Evolutionary conservation across 2,797 vertebrate species (phyloP).

Genomic region (Adrianichthys oophorus): DNA sequence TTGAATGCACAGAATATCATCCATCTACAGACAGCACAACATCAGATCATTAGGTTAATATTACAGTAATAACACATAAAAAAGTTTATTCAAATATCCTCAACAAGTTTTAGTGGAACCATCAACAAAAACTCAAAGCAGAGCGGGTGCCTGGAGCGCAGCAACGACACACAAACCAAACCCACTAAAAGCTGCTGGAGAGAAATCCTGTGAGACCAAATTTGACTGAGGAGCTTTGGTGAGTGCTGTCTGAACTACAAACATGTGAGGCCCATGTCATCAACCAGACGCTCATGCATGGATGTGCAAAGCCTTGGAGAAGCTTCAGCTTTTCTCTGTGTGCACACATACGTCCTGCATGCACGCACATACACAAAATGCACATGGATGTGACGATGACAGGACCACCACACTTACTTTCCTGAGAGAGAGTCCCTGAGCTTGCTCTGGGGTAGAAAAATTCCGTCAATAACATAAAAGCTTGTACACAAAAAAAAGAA

Average conservation of each 20-base stretch:
- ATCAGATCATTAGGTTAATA: slow-evolving; percentile 18
- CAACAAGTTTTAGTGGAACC: slow-evolving; percentile 23
- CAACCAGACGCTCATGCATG: slow-evolving; percentile 84
- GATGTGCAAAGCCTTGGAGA: slow-evolving; percentile 77
- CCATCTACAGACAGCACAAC: slow-evolving; percentile 16
- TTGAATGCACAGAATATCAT: slow-evolving; percentile 42
- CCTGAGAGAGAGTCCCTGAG: slow-evolving; percentile 95
- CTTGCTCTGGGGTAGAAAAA: slow-evolving; percentile 97
- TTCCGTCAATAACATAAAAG: slow-evolving; percentile 77
- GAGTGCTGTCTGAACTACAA: slow-evolving; percentile 62
- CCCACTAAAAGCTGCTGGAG: not conserved
- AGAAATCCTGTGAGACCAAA: not conserved
- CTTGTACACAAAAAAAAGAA: slow-evolving; percentile 63
- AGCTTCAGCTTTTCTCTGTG: slow-evolving; percentile 36
- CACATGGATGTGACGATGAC: slow-evolving; percentile 57
- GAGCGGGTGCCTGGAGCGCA: slow-evolving; percentile 15
- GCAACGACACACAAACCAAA: slow-evolving; percentile 16
- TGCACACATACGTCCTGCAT: slow-evolving; percentile 51
- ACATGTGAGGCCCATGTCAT: slow-evolving; percentile 60
- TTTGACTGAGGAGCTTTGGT: slow-evolving; percentile 30
- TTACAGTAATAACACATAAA: slow-evolving; percentile 26
- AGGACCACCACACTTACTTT: slow-evolving; percentile 93
- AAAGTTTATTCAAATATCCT: slow-evolving; percentile 20
- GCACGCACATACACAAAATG: slow-evolving; percentile 61
- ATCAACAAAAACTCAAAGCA: slow-evolving; percentile 21